Evolutionary conservation across 2,797 vertebrate species (phyloP).

Genomic region (Neostethus bicornis): DNA sequence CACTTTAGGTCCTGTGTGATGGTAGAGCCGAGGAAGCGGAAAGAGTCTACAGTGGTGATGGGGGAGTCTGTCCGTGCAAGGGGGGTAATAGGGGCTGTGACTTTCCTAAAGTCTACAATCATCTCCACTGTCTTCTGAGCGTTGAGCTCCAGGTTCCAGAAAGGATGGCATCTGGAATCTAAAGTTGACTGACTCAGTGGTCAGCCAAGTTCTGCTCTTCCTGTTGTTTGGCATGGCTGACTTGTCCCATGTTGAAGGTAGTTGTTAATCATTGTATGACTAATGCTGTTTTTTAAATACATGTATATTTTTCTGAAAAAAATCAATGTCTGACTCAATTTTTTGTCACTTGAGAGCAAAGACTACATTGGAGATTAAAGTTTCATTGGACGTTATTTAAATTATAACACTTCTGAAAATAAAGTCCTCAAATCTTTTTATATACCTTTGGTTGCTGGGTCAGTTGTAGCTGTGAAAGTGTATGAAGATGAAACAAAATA

Average conservation of each 20-base stretch:
- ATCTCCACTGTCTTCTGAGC: too few relatives aligned
- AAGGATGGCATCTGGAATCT: conserved; percentile 50
- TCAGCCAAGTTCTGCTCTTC: conserved; percentile 43
- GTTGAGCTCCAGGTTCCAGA: too few relatives aligned
- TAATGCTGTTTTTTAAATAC: background rate
- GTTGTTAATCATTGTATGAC: background rate
- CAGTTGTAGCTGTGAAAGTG: background rate
- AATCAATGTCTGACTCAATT: background rate
- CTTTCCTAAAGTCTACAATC: too few relatives aligned
- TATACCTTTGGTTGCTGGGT: too few relatives aligned
- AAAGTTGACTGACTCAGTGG: conserved; percentile 40
- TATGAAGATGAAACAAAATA: background rate
- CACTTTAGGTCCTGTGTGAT: too few relatives aligned
- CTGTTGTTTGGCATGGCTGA: conserved; percentile 26
- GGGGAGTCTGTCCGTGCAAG: too few relatives aligned
- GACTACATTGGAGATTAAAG: background rate
- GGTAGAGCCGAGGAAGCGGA: too few relatives aligned
- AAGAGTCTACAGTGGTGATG: too few relatives aligned
- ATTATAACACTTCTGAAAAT: background rate
- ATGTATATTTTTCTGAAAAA: background rate
- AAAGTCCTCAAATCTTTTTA: background rate
- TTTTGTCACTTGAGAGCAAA: background rate
- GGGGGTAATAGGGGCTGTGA: too few relatives aligned
- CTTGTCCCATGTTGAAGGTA: conserved; percentile 3
- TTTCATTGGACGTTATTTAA: background rate